phyloP scores from a whole-genome alignment of 53 echinoderm and acorn worm genomes.

The Paelopatides confundens region DNA sequence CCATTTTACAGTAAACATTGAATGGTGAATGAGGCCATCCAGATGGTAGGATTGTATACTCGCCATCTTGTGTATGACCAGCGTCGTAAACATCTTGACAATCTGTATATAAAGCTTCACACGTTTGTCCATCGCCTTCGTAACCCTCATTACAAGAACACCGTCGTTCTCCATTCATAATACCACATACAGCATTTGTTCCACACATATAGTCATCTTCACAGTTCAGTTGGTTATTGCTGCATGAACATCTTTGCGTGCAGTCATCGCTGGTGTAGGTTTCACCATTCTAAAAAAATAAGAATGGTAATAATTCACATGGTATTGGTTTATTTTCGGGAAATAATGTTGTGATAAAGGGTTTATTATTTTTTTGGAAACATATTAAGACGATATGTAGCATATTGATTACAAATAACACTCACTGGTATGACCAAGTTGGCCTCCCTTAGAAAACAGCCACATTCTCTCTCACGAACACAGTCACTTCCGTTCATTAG shows the following conservation, averaged over 20 bases:
- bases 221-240: background rate
- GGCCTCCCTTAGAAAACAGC: background rate
- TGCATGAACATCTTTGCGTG: background rate
- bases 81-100: background rate
- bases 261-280: background rate
- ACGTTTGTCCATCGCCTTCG: background rate
- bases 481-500: background rate
- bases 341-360: too few species aligned
- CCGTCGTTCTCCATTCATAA: background rate
- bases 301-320: too few species aligned
- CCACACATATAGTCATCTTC: background rate
- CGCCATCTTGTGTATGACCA: background rate
- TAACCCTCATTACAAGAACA: background rate
- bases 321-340: too few species aligned
- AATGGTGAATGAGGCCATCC: background rate
- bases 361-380: too few species aligned
- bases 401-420: background rate
- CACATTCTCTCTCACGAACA: background rate
- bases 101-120: background rate
- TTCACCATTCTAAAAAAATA: background rate
- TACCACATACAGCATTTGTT: background rate
- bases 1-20: background rate
- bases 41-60: background rate
- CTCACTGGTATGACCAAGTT: background rate
- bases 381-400: too few species aligned